phyloP scores from a whole-genome alignment of 2,797 vertebrate species.

The Balearica regulorum region DNA sequence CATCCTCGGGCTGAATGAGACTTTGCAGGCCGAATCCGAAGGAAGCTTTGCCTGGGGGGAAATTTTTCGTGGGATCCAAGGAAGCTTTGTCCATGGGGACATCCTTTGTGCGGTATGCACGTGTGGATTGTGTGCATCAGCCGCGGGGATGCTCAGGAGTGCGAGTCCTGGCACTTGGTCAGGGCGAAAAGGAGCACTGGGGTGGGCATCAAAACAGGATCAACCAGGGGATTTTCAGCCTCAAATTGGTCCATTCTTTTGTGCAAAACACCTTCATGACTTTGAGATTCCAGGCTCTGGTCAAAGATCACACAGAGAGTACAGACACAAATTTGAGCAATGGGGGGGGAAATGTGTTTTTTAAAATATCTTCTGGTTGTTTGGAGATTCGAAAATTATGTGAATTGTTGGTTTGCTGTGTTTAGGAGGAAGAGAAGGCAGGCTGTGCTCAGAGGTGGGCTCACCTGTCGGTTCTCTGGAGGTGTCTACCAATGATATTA shows the following conservation, averaged over 20 bases:
- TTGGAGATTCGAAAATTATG: neutral
- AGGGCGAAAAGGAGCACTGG: neutral
- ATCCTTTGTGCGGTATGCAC: neutral
- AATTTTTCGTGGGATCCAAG: too few species aligned
- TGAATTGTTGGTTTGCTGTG: neutral
- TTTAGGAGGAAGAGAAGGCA: neutral
- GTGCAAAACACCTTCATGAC: neutral
- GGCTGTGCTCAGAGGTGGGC: neutral
- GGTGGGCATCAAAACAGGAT: neutral
- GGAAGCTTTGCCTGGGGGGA: too few species aligned
- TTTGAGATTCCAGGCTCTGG: too few species aligned
- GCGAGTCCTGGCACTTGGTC: neutral
- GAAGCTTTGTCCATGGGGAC: too few species aligned
- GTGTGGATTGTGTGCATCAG: neutral
- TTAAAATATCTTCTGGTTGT: neutral
- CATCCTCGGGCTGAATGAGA: neutral
- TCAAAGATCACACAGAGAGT: neutral
- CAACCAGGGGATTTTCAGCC: neutral
- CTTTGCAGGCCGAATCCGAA: neutral
- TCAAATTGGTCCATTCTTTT: neutral
- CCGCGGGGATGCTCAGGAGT: neutral
- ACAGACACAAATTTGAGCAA: neutral
- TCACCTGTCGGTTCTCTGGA: neutral
- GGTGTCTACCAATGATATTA: neutral
- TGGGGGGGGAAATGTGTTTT: neutral